Evolutionary conservation across 2,888 invertebrate species (phyloP).

Genomic region (Hecatera dysodea): DNA sequence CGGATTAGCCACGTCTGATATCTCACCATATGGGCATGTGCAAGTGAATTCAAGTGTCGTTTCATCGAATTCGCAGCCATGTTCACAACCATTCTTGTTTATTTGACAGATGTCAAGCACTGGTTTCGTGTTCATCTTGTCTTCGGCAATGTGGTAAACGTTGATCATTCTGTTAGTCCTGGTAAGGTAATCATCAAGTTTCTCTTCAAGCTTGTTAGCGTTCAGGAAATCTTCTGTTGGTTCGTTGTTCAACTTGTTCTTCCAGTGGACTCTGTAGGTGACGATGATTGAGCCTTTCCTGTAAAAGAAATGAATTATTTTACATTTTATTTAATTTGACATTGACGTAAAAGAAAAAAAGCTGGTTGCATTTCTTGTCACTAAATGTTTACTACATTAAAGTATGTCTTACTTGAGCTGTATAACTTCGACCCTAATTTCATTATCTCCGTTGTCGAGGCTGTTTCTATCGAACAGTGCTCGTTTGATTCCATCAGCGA

Average conservation of each 20-base stretch:
- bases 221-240: slow-evolving; percentile 88
- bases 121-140: slow-evolving; percentile 79
- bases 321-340: neutral
- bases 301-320: slow-evolving; percentile 65
- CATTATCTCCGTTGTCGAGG: slow-evolving; percentile 88
- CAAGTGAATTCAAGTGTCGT: slow-evolving; percentile 92
- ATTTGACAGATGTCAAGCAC: slow-evolving; percentile 93
- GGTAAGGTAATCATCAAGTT: slow-evolving; percentile 87
- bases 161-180: slow-evolving; percentile 89
- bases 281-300: slow-evolving; percentile 93
- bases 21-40: slow-evolving; percentile 91
- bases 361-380: neutral
- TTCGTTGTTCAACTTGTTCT: slow-evolving; percentile 86
- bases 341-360: neutral
- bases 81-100: slow-evolving; percentile 92
- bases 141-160: slow-evolving; percentile 88
- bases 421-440: slow-evolving; percentile 91
- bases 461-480: slow-evolving; percentile 89
- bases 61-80: slow-evolving; percentile 93
- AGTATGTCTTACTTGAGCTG: slow-evolving; percentile 90
- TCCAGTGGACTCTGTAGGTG: slow-evolving; percentile 93
- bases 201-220: slow-evolving; percentile 83
- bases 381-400: neutral
- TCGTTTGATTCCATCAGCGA: slow-evolving; percentile 92
- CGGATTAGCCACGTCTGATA: slow-evolving; percentile 79